A percentile compares a stretch with the other conserved stretches of the same genome.
Evolutionary conservation across 2,113 vertebrate species (phyloP).

Genomic region (Microtus richardsoni): DNA sequence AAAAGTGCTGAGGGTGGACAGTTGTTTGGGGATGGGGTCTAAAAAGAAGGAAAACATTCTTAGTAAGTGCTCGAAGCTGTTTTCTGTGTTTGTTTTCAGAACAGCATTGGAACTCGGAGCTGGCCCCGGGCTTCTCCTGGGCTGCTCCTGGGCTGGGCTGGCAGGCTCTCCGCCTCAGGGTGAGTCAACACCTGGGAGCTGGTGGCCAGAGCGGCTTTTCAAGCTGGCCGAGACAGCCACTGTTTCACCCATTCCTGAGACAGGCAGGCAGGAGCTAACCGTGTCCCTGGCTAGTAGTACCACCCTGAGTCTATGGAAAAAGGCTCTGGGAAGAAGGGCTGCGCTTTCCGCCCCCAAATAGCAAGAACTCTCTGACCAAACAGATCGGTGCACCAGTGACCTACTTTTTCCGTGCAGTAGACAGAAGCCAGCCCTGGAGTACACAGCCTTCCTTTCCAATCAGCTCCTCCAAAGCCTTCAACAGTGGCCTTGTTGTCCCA

Average conservation of each 20-base stretch:
- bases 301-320: background rate
- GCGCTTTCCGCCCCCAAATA: background rate
- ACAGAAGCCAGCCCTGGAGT: background rate
- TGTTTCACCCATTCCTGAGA: constrained; percentile 53
- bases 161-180: constrained; percentile 29
- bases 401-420: background rate
- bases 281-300: accelerated
- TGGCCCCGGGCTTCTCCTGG: background rate
- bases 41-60: constrained; percentile 59
- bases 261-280: background rate
- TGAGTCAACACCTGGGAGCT: constrained; percentile 71
- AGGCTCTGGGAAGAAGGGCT: background rate
- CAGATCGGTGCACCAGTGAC: constrained; percentile 7
- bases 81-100: constrained; percentile 69
- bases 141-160: background rate
- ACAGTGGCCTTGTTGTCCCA: constrained; percentile 25
- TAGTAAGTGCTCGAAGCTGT: constrained; percentile 65
- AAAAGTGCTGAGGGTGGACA: constrained; percentile 4
- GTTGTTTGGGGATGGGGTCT: constrained; percentile 41
- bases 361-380: background rate
- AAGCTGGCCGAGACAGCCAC: background rate
- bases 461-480: constrained; percentile 40
- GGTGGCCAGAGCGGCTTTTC: background rate
- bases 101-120: background rate
- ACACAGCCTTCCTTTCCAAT: background rate